Evolutionary conservation across 2,888 invertebrate species (phyloP).

Genomic region (Macropis europaea): DNA sequence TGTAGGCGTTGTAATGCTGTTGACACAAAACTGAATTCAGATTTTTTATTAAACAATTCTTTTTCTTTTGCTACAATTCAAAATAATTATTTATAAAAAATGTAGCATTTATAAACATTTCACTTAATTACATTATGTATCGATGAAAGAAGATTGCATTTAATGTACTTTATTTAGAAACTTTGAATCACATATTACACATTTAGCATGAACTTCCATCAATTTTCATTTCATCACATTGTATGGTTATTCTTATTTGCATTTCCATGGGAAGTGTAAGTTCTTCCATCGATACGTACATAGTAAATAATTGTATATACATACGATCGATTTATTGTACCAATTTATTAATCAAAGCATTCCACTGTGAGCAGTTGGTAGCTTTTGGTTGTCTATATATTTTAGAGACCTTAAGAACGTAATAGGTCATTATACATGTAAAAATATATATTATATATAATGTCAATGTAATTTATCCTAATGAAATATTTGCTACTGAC

Average conservation of each 20-base stretch:
- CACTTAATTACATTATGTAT: conserved; percentile 64
- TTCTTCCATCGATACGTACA: conserved; percentile 72
- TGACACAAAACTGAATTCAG: conserved; percentile 19
- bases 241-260: conserved; percentile 3
- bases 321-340: conserved; percentile 60
- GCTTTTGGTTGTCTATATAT: conserved; percentile 58
- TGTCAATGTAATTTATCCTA: conserved; percentile 58
- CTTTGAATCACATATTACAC: conserved; percentile 6
- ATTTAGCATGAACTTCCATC: conserved; percentile 9
- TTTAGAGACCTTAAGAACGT: conserved; percentile 54
- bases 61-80: conserved; percentile 65
- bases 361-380: conserved; percentile 69
- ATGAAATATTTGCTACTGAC: conserved; percentile 67
- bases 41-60: conserved; percentile 53
- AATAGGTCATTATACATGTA: conserved; percentile 54
- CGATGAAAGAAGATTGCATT: conserved; percentile 65
- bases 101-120: conserved; percentile 75
- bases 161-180: conserved; percentile 28
- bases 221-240: background rate
- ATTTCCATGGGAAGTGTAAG: conserved; percentile 27
- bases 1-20: conserved; percentile 26
- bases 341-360: conserved; percentile 68
- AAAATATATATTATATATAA: conserved; percentile 54
- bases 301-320: conserved; percentile 74
- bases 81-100: conserved; percentile 72